phyloP scores from a whole-genome alignment of 2,797 vertebrate genomes.

The Acanthopagrus latus region DNA sequence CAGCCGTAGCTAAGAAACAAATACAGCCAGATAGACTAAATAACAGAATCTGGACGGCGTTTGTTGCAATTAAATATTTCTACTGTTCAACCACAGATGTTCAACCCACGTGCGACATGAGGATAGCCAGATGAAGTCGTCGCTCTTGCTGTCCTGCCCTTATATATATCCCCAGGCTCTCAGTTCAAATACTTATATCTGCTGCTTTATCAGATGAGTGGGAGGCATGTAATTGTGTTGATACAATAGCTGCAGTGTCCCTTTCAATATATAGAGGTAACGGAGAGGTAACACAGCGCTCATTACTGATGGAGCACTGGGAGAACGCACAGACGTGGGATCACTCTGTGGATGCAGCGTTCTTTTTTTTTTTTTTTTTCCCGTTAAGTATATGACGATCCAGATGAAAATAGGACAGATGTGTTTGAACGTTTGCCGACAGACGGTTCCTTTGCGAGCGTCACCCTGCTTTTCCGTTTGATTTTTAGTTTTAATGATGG shows the following conservation, averaged over 20 bases:
- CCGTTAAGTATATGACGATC: slow-evolving; percentile 16
- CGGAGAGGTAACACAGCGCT: slow-evolving; percentile 14
- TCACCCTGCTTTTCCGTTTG: slow-evolving; percentile 33
- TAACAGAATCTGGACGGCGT: neutral
- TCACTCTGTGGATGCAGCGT: neutral
- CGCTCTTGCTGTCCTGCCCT: slow-evolving; percentile 5
- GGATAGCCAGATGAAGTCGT: neutral
- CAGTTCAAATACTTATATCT: slow-evolving; percentile 28
- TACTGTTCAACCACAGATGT: slow-evolving; percentile 14
- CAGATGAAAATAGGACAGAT: slow-evolving; percentile 43
- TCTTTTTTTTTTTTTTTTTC: neutral
- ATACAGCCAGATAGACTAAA: slow-evolving; percentile 19
- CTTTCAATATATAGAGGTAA: slow-evolving; percentile 36
- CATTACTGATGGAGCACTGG: slow-evolving; percentile 9
- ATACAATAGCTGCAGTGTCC: slow-evolving; percentile 29
- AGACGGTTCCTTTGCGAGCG: slow-evolving; percentile 31
- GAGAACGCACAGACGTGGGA: slow-evolving; percentile 2
- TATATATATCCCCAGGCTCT: slow-evolving; percentile 25
- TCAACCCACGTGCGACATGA: slow-evolving; percentile 22
- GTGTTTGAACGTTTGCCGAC: slow-evolving; percentile 46
- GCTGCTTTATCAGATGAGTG: slow-evolving; percentile 33
- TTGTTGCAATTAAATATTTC: neutral
- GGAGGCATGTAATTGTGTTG: slow-evolving; percentile 48
- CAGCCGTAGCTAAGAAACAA: slow-evolving; percentile 33
- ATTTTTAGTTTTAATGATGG: slow-evolving; percentile 41